Percentiles rank a stretch among this genome's conserved stretches.
Conservation (phyloP, 2,113 vertebrate species). For the Rhizomys pruinosus region DNA sequence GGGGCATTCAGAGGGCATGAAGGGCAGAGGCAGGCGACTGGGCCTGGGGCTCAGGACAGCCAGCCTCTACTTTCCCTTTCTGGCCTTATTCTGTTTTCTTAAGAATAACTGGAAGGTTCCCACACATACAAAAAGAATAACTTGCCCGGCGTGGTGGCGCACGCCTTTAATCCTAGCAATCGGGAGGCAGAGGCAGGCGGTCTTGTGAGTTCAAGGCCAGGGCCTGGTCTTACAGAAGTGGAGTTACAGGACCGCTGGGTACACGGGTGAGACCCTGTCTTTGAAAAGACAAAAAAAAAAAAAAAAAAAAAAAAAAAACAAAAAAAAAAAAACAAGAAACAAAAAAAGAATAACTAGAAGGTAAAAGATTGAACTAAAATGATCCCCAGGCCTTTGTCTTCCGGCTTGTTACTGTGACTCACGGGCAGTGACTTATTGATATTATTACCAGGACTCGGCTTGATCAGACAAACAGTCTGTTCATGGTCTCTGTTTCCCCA, state of each 20-base stretch:
- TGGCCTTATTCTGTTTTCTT: background rate
- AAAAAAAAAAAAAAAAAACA: background rate
- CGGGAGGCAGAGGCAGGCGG: background rate
- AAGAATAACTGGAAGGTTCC: background rate
- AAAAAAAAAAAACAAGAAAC: background rate
- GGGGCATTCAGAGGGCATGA: background rate
- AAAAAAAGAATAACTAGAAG: background rate
- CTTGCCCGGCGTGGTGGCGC: background rate
- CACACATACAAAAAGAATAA: no score
- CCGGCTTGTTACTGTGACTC: background rate
- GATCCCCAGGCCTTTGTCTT: background rate
- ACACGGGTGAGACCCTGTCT: background rate
- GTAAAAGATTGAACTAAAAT: background rate
- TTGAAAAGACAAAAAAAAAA: background rate
- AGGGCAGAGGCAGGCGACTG: background rate
- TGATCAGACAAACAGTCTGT: background rate
- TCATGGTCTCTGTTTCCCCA: background rate
- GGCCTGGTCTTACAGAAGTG: background rate
- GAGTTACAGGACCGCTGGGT: background rate
- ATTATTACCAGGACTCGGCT: slow-evolving; percentile 12
- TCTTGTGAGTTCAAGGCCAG: background rate
- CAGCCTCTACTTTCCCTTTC: background rate
- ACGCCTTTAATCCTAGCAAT: background rate
- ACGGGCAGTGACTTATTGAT: slow-evolving; percentile 26
- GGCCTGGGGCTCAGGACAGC: background rate